A percentile compares a stretch with the other conserved stretches of the same genome.
Conservation (phyloP, 2,113 vertebrate species). For the Myotis lucifugus region DNA sequence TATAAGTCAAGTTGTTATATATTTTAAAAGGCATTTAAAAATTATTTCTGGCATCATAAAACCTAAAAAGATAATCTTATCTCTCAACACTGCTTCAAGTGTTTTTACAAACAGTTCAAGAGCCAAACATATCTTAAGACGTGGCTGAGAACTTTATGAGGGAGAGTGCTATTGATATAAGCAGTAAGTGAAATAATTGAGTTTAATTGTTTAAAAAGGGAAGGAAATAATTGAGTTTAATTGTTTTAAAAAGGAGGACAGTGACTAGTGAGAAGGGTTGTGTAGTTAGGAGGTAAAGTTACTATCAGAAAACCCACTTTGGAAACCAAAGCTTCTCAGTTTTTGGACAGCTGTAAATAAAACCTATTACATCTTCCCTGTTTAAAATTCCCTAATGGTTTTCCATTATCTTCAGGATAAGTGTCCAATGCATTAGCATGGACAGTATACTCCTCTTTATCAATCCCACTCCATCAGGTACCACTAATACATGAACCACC, state of each 20-base stretch:
- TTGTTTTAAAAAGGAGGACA: neutral
- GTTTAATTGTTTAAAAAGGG: neutral
- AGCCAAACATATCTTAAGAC: neutral
- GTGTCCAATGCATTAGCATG: no score
- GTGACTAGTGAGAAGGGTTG: neutral
- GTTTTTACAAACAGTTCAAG: slow-evolving; percentile 26
- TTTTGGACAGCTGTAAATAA: neutral
- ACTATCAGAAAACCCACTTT: neutral
- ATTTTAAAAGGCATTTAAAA: slow-evolving; percentile 18
- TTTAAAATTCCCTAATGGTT: neutral
- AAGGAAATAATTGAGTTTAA: neutral
- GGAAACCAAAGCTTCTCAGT: neutral
- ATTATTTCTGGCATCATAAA: neutral
- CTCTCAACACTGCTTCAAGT: slow-evolving; percentile 18
- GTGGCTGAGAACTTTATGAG: neutral
- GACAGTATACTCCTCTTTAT: accelerated
- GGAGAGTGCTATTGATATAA: neutral
- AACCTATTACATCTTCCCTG: neutral
- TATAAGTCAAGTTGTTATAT: neutral
- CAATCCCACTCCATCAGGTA: neutral
- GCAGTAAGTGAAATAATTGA: neutral
- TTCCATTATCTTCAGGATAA: neutral
- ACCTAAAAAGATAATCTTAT: slow-evolving; percentile 50
- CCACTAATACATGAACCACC: neutral
- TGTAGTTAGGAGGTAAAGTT: neutral